Percentiles rank a stretch among this genome's conserved stretches.
These are phyloP conservation scores for Neostethus bicornis DNA, from an alignment of 2,797 vertebrate genomes.

Conservation along the genomic window DNA sequence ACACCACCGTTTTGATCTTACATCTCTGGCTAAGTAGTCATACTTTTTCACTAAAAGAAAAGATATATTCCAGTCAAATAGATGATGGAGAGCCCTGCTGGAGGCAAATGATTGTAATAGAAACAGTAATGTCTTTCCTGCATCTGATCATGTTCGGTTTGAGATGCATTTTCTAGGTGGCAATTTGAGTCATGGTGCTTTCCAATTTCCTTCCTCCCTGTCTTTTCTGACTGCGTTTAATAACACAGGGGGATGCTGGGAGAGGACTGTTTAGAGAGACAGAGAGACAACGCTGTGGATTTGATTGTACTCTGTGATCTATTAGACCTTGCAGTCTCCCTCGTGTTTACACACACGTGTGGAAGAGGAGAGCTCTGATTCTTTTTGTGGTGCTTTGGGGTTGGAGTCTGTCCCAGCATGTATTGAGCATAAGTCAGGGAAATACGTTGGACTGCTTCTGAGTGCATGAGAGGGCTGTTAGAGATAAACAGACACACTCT, in stretches of 20 bases:
- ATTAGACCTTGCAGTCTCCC: slow-evolving; percentile 11
- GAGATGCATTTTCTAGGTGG: slow-evolving; percentile 60
- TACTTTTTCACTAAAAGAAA: slow-evolving; percentile 37
- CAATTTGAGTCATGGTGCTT: slow-evolving; percentile 61
- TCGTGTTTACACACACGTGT: background rate
- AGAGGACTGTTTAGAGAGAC: slow-evolving; percentile 51
- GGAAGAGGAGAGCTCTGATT: slow-evolving; percentile 36
- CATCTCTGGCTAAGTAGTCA: slow-evolving; percentile 37
- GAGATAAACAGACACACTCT: slow-evolving; percentile 47
- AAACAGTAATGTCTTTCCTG: slow-evolving; percentile 69
- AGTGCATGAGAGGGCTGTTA: slow-evolving; percentile 18
- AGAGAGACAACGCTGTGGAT: slow-evolving; percentile 49
- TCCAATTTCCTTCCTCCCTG: slow-evolving; percentile 53
- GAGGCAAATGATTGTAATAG: slow-evolving; percentile 62
- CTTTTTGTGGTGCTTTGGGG: slow-evolving; percentile 18
- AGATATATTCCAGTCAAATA: slow-evolving; percentile 40
- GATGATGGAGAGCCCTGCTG: slow-evolving; percentile 35
- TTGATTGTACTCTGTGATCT: slow-evolving; percentile 54
- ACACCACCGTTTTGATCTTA: slow-evolving; percentile 1
- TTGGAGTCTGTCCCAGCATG: slow-evolving; percentile 40
- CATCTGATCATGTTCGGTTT: slow-evolving; percentile 60
- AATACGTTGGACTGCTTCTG: slow-evolving; percentile 31
- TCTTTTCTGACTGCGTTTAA: slow-evolving; percentile 56
- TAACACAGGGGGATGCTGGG: slow-evolving; percentile 51
- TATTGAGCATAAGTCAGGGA: slow-evolving; percentile 30